Percentiles rank a stretch among this genome's conserved stretches.
These are phyloP conservation scores for Chelonus insularis DNA, from an alignment of 1,140 invertebrate species.

Conservation along the genomic window DNA sequence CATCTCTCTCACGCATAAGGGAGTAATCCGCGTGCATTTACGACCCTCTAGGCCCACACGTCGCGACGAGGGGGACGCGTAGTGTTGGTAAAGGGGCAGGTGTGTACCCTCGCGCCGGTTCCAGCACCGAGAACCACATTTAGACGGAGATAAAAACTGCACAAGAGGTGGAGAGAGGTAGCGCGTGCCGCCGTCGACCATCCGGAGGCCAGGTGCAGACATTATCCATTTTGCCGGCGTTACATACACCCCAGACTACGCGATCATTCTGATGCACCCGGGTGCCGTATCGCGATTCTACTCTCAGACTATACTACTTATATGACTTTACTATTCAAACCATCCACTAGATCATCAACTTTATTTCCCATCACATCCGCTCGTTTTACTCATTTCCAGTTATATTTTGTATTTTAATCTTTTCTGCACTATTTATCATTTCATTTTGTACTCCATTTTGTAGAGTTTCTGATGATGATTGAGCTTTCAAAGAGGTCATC, in stretches of 20 bases:
- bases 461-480: too few species aligned
- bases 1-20: constrained; percentile 27
- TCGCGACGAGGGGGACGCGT: constrained; percentile 24
- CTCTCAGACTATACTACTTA: too few species aligned
- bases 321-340: too few species aligned
- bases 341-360: too few species aligned
- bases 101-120: constrained; percentile 43
- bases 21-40: constrained; percentile 55
- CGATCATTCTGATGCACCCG: constrained; percentile 42
- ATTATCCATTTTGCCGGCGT: constrained; percentile 55
- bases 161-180: constrained; percentile 34
- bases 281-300: constrained; percentile 32
- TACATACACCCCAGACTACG: constrained; percentile 33
- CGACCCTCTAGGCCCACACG: constrained; percentile 42
- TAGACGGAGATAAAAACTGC: constrained; percentile 25
- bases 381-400: too few species aligned
- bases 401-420: too few species aligned
- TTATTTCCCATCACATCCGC: too few species aligned
- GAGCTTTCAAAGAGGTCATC: too few species aligned
- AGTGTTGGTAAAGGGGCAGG: constrained; percentile 52
- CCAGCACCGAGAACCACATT: constrained; percentile 19
- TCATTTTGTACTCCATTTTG: too few species aligned
- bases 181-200: constrained; percentile 57
- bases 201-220: constrained; percentile 57
- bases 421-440: too few species aligned